Evolutionary conservation across 2,113 vertebrate species (phyloP).

Genomic region (Heliornis fulica): DNA sequence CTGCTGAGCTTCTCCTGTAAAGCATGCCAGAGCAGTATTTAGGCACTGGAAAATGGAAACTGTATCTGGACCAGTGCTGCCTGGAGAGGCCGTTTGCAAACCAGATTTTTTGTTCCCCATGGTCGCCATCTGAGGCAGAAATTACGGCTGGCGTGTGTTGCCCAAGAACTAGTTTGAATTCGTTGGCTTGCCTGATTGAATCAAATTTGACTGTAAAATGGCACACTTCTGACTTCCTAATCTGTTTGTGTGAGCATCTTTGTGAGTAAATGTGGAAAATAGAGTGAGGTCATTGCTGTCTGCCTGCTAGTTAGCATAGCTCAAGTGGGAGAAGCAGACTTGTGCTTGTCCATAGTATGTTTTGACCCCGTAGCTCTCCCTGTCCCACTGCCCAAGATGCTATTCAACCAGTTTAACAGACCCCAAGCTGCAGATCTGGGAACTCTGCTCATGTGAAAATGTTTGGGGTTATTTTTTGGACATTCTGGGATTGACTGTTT

Average conservation of each 20-base stretch:
- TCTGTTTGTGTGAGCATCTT: neutral
- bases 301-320: neutral
- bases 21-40: neutral
- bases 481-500: rapidly evolving
- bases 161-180: neutral
- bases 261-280: neutral
- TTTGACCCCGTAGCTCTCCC: neutral
- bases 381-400: too few relatives aligned
- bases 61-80: neutral
- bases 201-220: neutral
- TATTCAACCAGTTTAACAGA: neutral
- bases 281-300: neutral
- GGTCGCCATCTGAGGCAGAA: neutral
- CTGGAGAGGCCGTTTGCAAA: neutral
- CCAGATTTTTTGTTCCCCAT: neutral
- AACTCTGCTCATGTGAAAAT: neutral
- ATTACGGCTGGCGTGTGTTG: neutral
- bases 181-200: neutral
- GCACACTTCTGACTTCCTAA: neutral
- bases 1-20: neutral
- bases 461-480: neutral
- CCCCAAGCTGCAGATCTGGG: neutral
- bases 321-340: neutral
- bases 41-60: neutral
- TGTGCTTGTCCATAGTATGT: neutral